Base-by-base conservation (phyloP, 2,888 invertebrate genomes). In the Platerodrilus igneus region DNA sequence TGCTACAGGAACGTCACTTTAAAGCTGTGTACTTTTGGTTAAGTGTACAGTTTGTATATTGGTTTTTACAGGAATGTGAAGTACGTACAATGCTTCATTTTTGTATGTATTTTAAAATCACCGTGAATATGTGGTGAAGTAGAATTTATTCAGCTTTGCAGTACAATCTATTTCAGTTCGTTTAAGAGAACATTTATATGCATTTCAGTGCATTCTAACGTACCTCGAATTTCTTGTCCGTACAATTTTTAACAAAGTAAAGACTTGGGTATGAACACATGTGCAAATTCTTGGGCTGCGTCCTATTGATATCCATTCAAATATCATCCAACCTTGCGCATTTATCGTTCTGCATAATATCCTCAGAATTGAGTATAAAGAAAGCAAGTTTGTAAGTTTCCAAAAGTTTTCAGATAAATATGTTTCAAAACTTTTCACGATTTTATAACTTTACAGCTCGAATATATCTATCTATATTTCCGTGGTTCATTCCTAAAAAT, bases 161-260 rank as follows among this genome's bases (percentile, higher is more conserved):
- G 36, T 28, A 37, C 28, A 32, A 41, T 37, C 17, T 37, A 25
- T 36, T 41, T 37, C 41, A 41, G 31, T 41, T 41, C 41, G 32
- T 41, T 41, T 41, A 41, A 41, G 31, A 31, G 35, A 35, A 37
- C 35, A 35, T 30, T 30, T 17, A 30, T 37, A 21, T 22, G 13
- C 16, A 15, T 17, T 20, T 28, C 28, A 9, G 21, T 11, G n/a
- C 16, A 37, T 23, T 15, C 9, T 29, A 17, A 29, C 15, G 22
- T 14, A 26, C 31, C 22, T 16, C 21, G 22, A 20, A 14, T 21
- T 19, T 14, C n/a, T 4, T 25, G 7, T 25, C 22, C 31, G 22
- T 31, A 15, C 15, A 31, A 21, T 31, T 31, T 31, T 31, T 22
- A 31, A 21, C 22, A 22, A 14, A n/a, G 5, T 9, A 8, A 15